Evolutionary conservation across 2,888 invertebrate species (phyloP).

Genomic region (Thera obeliscata): DNA sequence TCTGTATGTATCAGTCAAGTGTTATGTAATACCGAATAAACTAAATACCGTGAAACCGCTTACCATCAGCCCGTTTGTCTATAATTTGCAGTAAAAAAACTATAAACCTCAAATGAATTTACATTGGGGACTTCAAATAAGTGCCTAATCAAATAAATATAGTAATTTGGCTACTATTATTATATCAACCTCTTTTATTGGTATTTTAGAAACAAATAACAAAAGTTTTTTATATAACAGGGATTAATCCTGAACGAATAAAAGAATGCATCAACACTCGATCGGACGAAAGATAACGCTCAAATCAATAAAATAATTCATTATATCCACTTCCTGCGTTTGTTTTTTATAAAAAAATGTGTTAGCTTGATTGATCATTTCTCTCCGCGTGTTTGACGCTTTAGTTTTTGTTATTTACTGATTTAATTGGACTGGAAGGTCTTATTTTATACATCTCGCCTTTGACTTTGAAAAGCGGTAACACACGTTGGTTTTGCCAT

Average conservation of each 20-base stretch:
- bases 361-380: conserved; percentile 79
- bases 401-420: conserved; percentile 16
- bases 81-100: too few relatives aligned
- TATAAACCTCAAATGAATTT: too few relatives aligned
- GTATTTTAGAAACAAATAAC: background rate
- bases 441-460: conserved; percentile 2
- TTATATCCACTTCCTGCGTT: conserved; percentile 74
- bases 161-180: too few relatives aligned
- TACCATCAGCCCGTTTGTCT: too few relatives aligned
- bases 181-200: too few relatives aligned
- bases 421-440: conserved; percentile 23
- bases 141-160: too few relatives aligned
- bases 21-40: too few relatives aligned
- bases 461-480: background rate
- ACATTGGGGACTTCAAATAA: too few relatives aligned
- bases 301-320: conserved; percentile 82
- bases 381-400: conserved; percentile 35
- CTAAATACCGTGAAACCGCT: background rate
- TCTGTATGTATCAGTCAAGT: background rate
- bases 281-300: conserved; percentile 78
- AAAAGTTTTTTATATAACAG: conserved; percentile 44
- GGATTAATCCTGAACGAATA: conserved; percentile 58
- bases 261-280: conserved; percentile 66
- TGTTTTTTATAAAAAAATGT: conserved; percentile 70
- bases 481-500: too few relatives aligned